phyloP scores from a whole-genome alignment of 2,888 invertebrate species.

The Torymus texanus region DNA sequence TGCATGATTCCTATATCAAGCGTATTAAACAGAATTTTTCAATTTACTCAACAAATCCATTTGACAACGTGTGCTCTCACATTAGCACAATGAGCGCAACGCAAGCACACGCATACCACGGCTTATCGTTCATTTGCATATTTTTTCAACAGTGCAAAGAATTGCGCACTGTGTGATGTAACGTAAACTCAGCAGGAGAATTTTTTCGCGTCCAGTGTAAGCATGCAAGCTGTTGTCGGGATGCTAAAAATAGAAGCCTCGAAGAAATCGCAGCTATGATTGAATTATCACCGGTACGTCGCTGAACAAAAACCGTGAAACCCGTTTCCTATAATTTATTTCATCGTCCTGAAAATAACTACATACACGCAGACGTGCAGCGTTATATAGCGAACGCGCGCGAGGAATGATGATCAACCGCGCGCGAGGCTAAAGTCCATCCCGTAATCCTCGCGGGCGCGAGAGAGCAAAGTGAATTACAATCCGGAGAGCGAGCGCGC shows the following conservation, averaged over 20 bases:
- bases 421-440: background rate
- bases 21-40: background rate
- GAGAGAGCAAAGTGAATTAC: slow-evolving; percentile 46
- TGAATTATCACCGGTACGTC: slow-evolving; percentile 34
- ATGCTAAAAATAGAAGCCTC: slow-evolving; percentile 7
- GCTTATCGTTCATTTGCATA: slow-evolving; percentile 33
- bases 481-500: slow-evolving; percentile 34
- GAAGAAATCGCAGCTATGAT: slow-evolving; percentile 29
- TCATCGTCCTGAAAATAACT: slow-evolving; percentile 31
- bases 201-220: no score
- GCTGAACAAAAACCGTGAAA: slow-evolving; percentile 22
- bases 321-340: slow-evolving; percentile 33
- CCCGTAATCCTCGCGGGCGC: background rate
- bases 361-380: background rate
- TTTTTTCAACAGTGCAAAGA: slow-evolving; percentile 17
- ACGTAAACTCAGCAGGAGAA: background rate
- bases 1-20: background rate
- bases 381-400: background rate
- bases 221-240: no score
- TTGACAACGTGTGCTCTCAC: background rate
- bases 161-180: slow-evolving; percentile 17
- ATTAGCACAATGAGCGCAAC: background rate
- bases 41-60: no score
- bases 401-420: slow-evolving; percentile 26
- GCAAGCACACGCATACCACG: background rate